Conservation (phyloP, 2,888 invertebrate species). For the Pristionchus maxplancki region DNA sequence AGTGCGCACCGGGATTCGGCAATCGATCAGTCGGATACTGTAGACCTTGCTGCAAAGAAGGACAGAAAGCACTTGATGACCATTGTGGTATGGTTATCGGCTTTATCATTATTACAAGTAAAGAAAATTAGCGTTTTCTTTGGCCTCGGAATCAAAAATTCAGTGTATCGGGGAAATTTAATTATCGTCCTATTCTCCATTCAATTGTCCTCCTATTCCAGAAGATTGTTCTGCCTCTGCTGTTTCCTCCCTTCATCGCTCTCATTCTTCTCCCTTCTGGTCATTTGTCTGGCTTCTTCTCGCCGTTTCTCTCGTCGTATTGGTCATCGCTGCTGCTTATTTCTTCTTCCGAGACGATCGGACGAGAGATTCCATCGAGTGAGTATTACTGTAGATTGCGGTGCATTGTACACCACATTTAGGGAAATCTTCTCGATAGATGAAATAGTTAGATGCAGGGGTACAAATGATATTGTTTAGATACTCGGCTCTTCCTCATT, state of each 20-base stretch:
- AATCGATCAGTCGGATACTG: constrained; percentile 74
- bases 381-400: constrained; percentile 21
- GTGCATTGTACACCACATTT: too few species aligned
- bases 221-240: constrained; percentile 60
- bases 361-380: constrained; percentile 54
- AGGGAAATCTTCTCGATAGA: neutral
- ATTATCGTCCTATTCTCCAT: too few species aligned
- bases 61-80: constrained; percentile 57
- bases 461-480: too few species aligned
- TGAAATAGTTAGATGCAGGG: too few species aligned
- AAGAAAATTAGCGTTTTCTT: too few species aligned
- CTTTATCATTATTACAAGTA: neutral
- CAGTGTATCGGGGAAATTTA: too few species aligned
- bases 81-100: constrained; percentile 61
- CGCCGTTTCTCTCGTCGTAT: constrained; percentile 54
- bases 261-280: constrained; percentile 50
- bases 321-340: constrained; percentile 51
- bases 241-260: neutral
- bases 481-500: constrained; percentile 67
- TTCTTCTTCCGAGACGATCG: constrained; percentile 53
- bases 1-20: constrained; percentile 71
- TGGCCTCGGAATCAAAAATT: too few species aligned
- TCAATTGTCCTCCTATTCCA: constrained; percentile 48
- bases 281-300: constrained; percentile 58
- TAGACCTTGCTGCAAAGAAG: constrained; percentile 70